Evolutionary conservation across 2,797 vertebrate species (phyloP).

Genomic region (Margarornis squamiger): DNA sequence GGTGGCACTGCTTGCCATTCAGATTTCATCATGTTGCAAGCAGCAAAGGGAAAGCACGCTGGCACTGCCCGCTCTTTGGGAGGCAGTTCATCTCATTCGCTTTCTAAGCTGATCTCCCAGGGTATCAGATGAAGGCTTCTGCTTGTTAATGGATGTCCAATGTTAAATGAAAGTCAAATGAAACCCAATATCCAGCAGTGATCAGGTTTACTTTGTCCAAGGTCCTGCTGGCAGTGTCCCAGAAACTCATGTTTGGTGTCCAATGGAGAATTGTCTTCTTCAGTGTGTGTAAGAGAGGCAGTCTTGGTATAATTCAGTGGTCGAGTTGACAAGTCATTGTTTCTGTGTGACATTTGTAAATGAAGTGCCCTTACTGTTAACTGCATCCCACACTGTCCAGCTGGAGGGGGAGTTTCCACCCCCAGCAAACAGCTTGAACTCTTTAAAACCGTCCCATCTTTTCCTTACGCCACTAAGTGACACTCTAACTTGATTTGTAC

Average conservation of each 20-base stretch:
- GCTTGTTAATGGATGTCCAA: not conserved
- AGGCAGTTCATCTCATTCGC: not conserved
- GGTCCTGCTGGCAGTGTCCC: not conserved
- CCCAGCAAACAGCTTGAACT: conserved; percentile 4
- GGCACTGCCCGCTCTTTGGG: not conserved
- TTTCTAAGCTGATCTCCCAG: not conserved
- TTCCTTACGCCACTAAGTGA: conserved; percentile 28
- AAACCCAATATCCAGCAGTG: not conserved
- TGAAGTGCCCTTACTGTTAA: not conserved
- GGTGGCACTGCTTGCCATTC: not conserved
- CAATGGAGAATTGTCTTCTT: not conserved
- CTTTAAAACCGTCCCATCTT: conserved; percentile 15
- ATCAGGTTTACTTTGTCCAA: not conserved
- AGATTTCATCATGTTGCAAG: not conserved
- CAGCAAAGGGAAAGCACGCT: not conserved
- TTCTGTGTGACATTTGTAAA: not conserved
- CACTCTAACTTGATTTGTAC: conserved; percentile 28
- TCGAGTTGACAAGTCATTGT: not conserved
- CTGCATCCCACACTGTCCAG: conserved; percentile 6
- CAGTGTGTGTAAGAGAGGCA: not conserved
- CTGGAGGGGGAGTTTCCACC: not conserved
- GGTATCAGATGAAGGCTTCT: not conserved
- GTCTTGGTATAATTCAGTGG: not conserved
- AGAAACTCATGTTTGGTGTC: not conserved
- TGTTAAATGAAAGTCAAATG: not conserved